These are phyloP conservation scores for Sander lucioperca DNA, from an alignment of 2,113 vertebrate species.

Conservation along the genomic window DNA sequence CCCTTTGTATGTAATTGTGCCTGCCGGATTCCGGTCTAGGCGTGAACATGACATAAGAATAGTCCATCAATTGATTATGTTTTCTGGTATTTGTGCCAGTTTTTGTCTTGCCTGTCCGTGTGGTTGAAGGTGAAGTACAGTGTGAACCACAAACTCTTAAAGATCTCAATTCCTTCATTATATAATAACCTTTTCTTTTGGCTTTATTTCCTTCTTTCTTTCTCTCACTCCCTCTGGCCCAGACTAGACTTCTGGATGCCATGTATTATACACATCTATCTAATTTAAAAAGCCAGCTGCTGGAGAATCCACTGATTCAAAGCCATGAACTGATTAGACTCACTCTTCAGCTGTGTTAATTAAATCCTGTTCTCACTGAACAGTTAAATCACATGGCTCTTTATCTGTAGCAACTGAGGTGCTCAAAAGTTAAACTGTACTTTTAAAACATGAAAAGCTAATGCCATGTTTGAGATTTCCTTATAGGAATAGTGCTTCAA, in stretches of 20 bases:
- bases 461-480: not conserved
- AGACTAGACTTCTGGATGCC: not conserved
- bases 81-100: not conserved
- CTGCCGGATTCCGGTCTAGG: too few relatives aligned
- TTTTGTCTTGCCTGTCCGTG: not conserved
- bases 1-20: too few relatives aligned
- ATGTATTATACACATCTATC: slow-evolving; percentile 4
- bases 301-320: slow-evolving; percentile 27
- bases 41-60: too few relatives aligned
- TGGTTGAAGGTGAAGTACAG: not conserved
- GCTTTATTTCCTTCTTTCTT: not conserved
- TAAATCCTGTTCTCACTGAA: slow-evolving; percentile 21
- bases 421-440: slow-evolving; percentile 23
- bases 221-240: not conserved
- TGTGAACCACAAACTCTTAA: not conserved
- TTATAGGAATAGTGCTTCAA: slow-evolving; percentile 13
- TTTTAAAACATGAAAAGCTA: not conserved
- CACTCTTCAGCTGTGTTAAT: slow-evolving; percentile 28
- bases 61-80: not conserved
- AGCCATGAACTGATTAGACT: slow-evolving; percentile 39
- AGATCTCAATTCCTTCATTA: not conserved
- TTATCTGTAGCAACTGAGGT: slow-evolving; percentile 19
- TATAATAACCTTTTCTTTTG: not conserved
- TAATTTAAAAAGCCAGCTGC: slow-evolving; percentile 23
- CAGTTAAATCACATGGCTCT: not conserved